Percentiles rank a stretch among this genome's conserved stretches.
phyloP scores from a whole-genome alignment of 2,888 invertebrate species.

The Agrilus cyanescens region DNA sequence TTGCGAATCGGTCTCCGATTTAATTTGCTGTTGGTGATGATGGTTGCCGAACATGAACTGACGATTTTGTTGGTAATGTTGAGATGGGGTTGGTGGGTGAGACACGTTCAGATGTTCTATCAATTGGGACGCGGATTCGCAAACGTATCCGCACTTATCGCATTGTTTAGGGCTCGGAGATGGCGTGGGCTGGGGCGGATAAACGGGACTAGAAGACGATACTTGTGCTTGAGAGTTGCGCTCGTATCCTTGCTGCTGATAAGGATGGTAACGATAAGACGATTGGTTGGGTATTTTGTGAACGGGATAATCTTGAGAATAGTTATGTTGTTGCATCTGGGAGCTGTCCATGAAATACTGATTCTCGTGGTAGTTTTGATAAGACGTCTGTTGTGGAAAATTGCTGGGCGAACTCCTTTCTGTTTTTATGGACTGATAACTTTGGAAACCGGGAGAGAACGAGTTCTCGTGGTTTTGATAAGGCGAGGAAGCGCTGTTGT shows the following conservation, averaged over 20 bases:
- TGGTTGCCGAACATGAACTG: conserved; percentile 33
- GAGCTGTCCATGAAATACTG: conserved; percentile 26
- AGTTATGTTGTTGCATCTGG: conserved; percentile 23
- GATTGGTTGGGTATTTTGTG: conserved; percentile 24
- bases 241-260: conserved; percentile 29
- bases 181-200: conserved; percentile 56
- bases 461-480: conserved; percentile 48
- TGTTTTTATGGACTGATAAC: conserved; percentile 29
- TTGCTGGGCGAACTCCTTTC: conserved; percentile 38
- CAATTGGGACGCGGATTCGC: conserved; percentile 60
- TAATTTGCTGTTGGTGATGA: conserved; percentile 40
- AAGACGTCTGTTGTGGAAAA: conserved; percentile 20
- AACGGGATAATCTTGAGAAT: conserved; percentile 26
- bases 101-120: conserved; percentile 63
- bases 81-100: conserved; percentile 41
- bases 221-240: conserved; percentile 23
- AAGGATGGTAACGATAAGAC: conserved; percentile 34
- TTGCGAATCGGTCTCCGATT: conserved; percentile 58
- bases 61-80: conserved; percentile 41
- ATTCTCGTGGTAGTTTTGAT: conserved; percentile 20
- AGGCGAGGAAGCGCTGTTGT: conserved; percentile 54
- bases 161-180: conserved; percentile 65
- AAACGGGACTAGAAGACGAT: conserved; percentile 40
- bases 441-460: conserved; percentile 40
- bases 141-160: conserved; percentile 74